These are phyloP conservation scores for Anthoptus insignis DNA, from an alignment of 2,888 invertebrate genomes.

Conservation along the genomic window DNA sequence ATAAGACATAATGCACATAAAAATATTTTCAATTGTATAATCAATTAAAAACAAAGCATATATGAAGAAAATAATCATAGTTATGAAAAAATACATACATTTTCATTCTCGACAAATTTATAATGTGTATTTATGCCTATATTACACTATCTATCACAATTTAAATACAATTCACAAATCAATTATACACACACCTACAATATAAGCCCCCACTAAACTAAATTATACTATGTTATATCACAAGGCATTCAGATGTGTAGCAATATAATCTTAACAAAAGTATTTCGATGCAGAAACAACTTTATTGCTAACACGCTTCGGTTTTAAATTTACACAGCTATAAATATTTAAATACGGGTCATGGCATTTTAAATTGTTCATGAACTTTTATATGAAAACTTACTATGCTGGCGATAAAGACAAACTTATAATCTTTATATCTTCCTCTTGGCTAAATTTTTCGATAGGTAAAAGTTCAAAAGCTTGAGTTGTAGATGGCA, in stretches of 20 bases:
- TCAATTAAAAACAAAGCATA: neutral
- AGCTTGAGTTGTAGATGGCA: too few relatives aligned
- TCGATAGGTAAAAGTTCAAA: too few relatives aligned
- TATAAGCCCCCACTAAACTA: conserved; percentile 3
- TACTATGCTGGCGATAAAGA: too few relatives aligned
- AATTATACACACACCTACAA: neutral
- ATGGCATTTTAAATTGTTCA: neutral
- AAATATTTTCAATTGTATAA: neutral
- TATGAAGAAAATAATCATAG: too few relatives aligned
- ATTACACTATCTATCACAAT: neutral
- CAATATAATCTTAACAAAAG: neutral
- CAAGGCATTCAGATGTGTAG: conserved; percentile 18
- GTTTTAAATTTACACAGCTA: neutral
- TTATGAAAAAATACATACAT: too few relatives aligned
- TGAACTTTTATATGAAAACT: too few relatives aligned
- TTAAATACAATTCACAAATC: neutral
- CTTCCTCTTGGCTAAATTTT: too few relatives aligned
- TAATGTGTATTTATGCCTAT: neutral
- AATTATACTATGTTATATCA: conserved; percentile 19
- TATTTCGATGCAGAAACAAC: conserved; percentile 3
- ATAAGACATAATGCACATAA: neutral
- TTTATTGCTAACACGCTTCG: neutral
- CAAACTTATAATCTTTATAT: too few relatives aligned
- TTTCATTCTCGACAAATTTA: neutral
- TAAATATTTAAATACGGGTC: neutral